These are phyloP conservation scores for Amphipoea lucens DNA, from an alignment of 2,888 invertebrate genomes.

Conservation along the genomic window DNA sequence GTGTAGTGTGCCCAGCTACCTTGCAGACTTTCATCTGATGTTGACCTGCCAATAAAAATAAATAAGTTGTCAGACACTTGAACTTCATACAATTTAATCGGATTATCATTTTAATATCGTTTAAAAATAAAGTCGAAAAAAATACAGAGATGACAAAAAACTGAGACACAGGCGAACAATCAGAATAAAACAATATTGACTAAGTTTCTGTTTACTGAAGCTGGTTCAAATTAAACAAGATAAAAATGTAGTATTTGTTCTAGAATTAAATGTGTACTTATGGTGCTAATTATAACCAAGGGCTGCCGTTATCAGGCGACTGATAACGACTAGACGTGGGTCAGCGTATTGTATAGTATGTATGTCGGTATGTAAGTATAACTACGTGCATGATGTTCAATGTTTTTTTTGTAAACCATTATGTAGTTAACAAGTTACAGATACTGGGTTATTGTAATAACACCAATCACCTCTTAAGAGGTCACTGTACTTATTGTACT, in stretches of 20 bases:
- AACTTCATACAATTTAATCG: neutral
- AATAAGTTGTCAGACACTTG: neutral
- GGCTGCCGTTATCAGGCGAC: conserved; percentile 40
- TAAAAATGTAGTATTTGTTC: conserved; percentile 42
- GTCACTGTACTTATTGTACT: too few relatives aligned
- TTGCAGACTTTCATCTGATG: neutral
- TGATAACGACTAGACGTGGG: conserved; percentile 43
- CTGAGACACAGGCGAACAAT: conserved; percentile 18
- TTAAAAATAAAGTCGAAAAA: conserved; percentile 8
- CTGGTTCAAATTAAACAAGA: conserved; percentile 44
- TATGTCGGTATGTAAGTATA: neutral
- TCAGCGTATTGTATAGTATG: conserved; percentile 1
- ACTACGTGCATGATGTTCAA: neutral
- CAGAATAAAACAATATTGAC: conserved; percentile 45
- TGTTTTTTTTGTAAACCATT: too few relatives aligned
- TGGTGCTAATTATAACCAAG: conserved; percentile 44
- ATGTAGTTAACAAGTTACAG: neutral
- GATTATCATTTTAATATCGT: neutral
- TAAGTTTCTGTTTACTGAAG: conserved; percentile 5
- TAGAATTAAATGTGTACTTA: conserved; percentile 37
- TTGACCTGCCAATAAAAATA: neutral
- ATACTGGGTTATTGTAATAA: too few relatives aligned
- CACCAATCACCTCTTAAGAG: too few relatives aligned
- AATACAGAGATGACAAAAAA: conserved; percentile 19
- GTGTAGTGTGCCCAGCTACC: neutral